Evolutionary conservation across 2,113 vertebrate species (phyloP).

Genomic region (Hippotragus niger): DNA sequence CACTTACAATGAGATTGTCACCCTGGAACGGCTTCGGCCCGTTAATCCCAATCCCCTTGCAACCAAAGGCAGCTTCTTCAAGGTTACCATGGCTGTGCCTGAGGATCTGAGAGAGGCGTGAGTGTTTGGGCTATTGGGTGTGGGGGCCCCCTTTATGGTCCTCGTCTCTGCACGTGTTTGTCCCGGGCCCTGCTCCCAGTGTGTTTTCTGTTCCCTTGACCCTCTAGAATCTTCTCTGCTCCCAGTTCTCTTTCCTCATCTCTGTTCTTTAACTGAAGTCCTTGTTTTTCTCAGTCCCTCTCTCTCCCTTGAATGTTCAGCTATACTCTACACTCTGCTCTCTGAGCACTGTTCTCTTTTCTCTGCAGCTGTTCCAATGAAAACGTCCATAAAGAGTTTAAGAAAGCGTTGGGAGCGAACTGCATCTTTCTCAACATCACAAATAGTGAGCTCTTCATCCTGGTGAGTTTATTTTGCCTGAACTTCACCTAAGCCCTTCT

Average conservation of each 20-base stretch:
- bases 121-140: slow-evolving; percentile 65
- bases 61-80: slow-evolving; percentile 89
- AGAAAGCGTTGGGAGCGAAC: slow-evolving; percentile 92
- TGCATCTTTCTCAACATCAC: slow-evolving; percentile 90
- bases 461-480: slow-evolving; percentile 84
- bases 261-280: not conserved
- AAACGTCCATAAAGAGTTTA: slow-evolving; percentile 93
- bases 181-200: not conserved
- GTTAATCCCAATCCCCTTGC: slow-evolving; percentile 91
- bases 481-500: not conserved
- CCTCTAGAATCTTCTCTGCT: not conserved
- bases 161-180: not conserved
- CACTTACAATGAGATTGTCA: slow-evolving; percentile 95
- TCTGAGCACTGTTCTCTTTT: slow-evolving; percentile 4
- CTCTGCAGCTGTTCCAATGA: slow-evolving; percentile 88
- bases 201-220: not conserved
- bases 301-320: not conserved
- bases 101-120: slow-evolving; percentile 93
- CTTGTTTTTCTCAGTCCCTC: not conserved
- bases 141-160: not conserved
- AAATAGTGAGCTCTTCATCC: slow-evolving; percentile 88
- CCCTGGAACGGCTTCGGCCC: slow-evolving; percentile 90
- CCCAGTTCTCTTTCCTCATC: not conserved
- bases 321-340: not conserved
- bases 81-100: slow-evolving; percentile 88